A percentile compares a stretch with the other conserved stretches of the same genome.
Conservation (phyloP, 1,140 invertebrate species). For the Aphelenchoides besseyi region DNA sequence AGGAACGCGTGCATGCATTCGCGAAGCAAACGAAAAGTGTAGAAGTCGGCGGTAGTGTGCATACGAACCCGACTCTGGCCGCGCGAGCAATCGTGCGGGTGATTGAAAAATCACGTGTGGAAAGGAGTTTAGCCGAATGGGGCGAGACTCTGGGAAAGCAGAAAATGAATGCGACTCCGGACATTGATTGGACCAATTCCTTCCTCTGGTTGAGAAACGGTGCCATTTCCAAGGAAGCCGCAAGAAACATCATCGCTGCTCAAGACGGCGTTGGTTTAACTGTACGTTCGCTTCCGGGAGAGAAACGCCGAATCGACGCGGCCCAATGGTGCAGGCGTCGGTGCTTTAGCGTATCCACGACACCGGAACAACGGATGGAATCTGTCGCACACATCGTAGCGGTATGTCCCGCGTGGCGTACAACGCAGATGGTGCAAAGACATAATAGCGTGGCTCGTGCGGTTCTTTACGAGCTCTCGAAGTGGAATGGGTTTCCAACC, state of each 20-base stretch:
- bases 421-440: slow-evolving; percentile 25
- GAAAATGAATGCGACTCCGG: neutral
- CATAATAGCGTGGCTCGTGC: slow-evolving; percentile 22
- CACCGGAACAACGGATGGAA: neutral
- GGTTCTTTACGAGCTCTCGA: slow-evolving; percentile 17
- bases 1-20: neutral
- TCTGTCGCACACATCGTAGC: slow-evolving; percentile 24
- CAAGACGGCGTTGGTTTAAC: slow-evolving; percentile 17
- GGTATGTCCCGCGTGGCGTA: slow-evolving; percentile 8
- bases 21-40: neutral
- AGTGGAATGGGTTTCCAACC: slow-evolving; percentile 22
- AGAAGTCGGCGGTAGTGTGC: neutral
- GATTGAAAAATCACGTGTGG: slow-evolving; percentile 5
- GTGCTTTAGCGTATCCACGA: neutral
- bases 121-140: slow-evolving; percentile 15
- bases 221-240: neutral
- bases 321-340: slow-evolving; percentile 7
- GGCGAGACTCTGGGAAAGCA: neutral
- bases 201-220: slow-evolving; percentile 27
- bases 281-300: neutral
- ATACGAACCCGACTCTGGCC: neutral
- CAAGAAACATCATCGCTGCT: slow-evolving; percentile 28
- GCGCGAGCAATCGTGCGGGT: slow-evolving; percentile 16
- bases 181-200: slow-evolving; percentile 9
- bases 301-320: neutral